Base-by-base conservation (phyloP, 2,797 vertebrate genomes). In the Leptatherina wallacei region DNA sequence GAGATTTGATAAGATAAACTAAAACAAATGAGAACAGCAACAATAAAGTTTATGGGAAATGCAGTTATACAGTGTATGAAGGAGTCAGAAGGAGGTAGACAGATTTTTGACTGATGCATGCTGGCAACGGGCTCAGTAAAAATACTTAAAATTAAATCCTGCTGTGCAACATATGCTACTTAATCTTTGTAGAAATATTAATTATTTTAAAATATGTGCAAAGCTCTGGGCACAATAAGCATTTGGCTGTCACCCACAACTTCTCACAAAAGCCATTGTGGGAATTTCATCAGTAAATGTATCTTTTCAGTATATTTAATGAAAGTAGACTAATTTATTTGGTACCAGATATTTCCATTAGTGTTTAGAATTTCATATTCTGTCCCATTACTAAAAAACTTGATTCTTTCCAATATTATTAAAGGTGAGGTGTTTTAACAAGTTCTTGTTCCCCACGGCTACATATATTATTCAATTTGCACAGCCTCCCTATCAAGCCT, bases 401-500 rank as follows among this genome's bases (percentile, higher is more conserved):
- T n/a, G 1, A 9, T 49, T 10, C 10, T 27, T 24, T 22, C 11
- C 27, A 24, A 14, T 52, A 52, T 20, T 16, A 18, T 32, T 68
- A 58, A 67, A 35, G 10, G 4, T 2, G 62, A 61, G 24, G 18
- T 57, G 66, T 78, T 42, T 42, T 18, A 42, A 42, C 40, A 42
- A 42, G 40, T 42, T 80, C 3, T 14, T 14, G 12, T 54, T 18
- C 40, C 75, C 68, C 0, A 1, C 60, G 75, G 85, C 60, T 29
- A 60, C 20, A 29, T 67, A 56, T 80, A 40, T 81, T 47, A 51
- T 57, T 10, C 0, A 7, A 65, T 67, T 72, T 70, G 61, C 79
- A 60, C 70, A 78, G 22, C 12, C 35, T 3, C 13, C 1, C 20
- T 47, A 67, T 78, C 75, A 83, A 71, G 84, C 66, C 38, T 85